Evolutionary conservation across 1,140 invertebrate species (phyloP).

Genomic region (Pararge aegeria): DNA sequence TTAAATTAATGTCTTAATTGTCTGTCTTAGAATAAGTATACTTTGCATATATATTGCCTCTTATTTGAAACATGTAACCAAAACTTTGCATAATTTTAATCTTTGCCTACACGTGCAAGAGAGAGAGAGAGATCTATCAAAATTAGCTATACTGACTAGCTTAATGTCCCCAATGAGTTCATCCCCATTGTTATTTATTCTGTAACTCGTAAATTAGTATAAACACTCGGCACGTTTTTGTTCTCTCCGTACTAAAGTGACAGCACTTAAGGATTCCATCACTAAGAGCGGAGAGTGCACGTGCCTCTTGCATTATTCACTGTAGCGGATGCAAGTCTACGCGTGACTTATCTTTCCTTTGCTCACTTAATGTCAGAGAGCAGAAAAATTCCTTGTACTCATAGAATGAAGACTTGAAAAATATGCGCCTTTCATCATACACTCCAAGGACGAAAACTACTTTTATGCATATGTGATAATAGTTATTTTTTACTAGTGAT

Average conservation of each 20-base stretch:
- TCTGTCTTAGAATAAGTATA: no score
- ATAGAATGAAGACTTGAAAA: slow-evolving; percentile 21
- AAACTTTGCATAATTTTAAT: no score
- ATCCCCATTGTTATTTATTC: slow-evolving; percentile 18
- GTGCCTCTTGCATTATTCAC: slow-evolving; percentile 70
- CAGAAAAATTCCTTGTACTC: slow-evolving; percentile 19
- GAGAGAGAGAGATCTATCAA: no score
- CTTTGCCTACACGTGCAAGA: no score
- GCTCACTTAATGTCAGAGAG: slow-evolving; percentile 14
- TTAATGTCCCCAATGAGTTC: no score
- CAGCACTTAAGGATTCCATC: slow-evolving; percentile 55
- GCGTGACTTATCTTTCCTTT: slow-evolving; percentile 58
- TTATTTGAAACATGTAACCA: no score
- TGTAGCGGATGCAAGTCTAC: slow-evolving; percentile 54
- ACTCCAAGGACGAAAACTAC: slow-evolving; percentile 5
- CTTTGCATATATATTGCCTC: no score
- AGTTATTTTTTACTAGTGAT: no score
- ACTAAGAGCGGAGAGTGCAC: slow-evolving; percentile 46
- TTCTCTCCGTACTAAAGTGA: slow-evolving; percentile 35
- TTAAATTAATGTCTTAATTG: no score
- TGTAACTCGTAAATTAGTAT: slow-evolving; percentile 13
- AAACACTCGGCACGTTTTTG: slow-evolving; percentile 21
- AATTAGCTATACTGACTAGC: no score
- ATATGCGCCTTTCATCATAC: slow-evolving; percentile 10
- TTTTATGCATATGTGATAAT: not conserved